Base-by-base conservation (phyloP, 1,140 invertebrate species). In the Saccostrea echinata region DNA sequence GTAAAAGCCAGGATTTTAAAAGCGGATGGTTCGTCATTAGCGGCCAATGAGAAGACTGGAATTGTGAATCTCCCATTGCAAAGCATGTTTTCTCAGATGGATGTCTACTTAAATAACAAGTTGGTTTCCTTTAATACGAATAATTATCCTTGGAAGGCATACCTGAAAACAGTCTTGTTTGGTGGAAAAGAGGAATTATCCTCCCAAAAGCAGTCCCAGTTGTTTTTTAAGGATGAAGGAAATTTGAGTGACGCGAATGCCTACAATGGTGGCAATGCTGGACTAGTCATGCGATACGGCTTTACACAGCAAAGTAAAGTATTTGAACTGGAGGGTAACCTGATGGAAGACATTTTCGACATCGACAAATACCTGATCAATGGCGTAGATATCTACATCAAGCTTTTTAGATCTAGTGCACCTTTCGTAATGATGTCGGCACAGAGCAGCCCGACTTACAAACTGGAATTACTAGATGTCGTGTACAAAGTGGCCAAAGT, bases 61-160 rank as follows among this genome's bases (percentile, higher is more conserved):
- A 85, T 87, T 18, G 80, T 90, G 6, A 90, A 90, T 84, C 30
- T 84, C n/a, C 86, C 82, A 16, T n/a, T 88, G 33, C 89, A 88
- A 18, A 84, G 35, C 43, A 61, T 88, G 52, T 86, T 71, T 53
- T 86, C 84, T 1, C 89, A 90, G 24, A 76, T 90, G n/a, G 89
- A 90, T 82, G 35, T 86, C n/a, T 84, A 81, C 55, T 68, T 90
- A 43, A 43, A 43, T 43, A 43, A 43, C 35, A 43, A 43, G 35
- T 43, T 43, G 35, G 35, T 43, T 43, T 43, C 35, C 35, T 43
- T 43, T 43, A 43, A 43, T 43, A 43, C 35, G 6, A 43, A 43
- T 43, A 43, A 43, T 43, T 43, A 43, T 43, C 35, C 35, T 43
- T 43, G 35, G 35, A 43, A 43, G 6, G 35, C 35, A 43, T 43